Evolutionary conservation across 2,797 vertebrate species (phyloP), one percentile per base, ranked within the genome.

Genomic region (Schizopygopsis malacanthus): DNA sequence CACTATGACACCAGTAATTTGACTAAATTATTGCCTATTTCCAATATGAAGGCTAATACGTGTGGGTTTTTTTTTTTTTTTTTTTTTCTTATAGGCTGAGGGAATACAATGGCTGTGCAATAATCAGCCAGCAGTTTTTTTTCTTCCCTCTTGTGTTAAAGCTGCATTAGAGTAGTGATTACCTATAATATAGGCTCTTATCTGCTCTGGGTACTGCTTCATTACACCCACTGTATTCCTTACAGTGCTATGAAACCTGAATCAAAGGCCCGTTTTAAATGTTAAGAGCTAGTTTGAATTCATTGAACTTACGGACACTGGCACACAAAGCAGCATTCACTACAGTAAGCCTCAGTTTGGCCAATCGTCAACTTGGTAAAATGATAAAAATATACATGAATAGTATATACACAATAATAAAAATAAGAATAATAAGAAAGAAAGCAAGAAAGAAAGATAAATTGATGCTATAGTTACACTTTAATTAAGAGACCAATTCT

Each of bases 201-300:
- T 91, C 91, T 88, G 88, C 92, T 92, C 90, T 90, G 91, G 67
- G 84, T 79, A 69, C 85, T 94, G 95, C 94, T 94, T 94, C 95
- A 93, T 93, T 95, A 95, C 93, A 93, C 94, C 92, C 93, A 91
- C 94, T 95, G 95, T 95, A 95, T 95, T 94, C 92, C 92, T 95
- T 95, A 94, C 95, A 93, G 93, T 93, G 93, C 93, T 92, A 91
- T 91, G 95, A 95, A 95, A 96, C 95, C 95, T 92, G 95, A 95
- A 89, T 90, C 89, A 90, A 90, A 92, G 93, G 93, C 93, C 91
- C 92, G 89, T 93, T 95, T 94, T 94, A 95, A 93, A 95, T 94
- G 94, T 95, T 95, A 95, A 95, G 94, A 94, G 94, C 93, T 93
- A 91, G 92, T 95, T 95, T 94, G 93, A 93, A 93, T 94, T 95